Base-by-base conservation (phyloP, 1,140 invertebrate species). In the Drosophila orena region DNA sequence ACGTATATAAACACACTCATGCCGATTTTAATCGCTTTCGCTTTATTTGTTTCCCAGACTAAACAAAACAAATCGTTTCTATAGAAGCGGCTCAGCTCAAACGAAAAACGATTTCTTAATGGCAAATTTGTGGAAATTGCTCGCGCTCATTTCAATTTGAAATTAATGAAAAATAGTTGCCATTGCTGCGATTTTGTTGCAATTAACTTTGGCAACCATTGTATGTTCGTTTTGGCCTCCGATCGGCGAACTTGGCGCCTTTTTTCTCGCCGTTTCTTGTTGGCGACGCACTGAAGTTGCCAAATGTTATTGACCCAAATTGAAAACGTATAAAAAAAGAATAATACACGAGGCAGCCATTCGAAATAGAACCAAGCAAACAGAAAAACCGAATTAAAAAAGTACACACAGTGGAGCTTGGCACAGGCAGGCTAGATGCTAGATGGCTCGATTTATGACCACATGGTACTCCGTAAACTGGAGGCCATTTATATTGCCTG, bases 231-330 rank as follows among this genome's bases (percentile, higher is more conserved):
- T 57, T 56, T 60, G 71, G 53, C 46, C 65, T 76, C 78, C 61
- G 78, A 75, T 43, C 57, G 59, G 83, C 79, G 84, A 83, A 88
- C 84, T 88, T 86, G 81, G 81, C 81, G 81, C 81, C 81, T 84
- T 76, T 50, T 46, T 50, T 30, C 42, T 44, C 14, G 44, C 30
- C 44, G 44, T 65, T 57, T 54, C 60, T 64, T 10, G 74, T 43
- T 49, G 68, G 57, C 80, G 69, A 79, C 80, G 80, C 80, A 84
- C 60, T 83, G 71, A 69, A 81, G 64, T 84, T 88, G 84, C 84
- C 84, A 89, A 88, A 84, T 89, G 84, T 89, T 89, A 89, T 89
- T 89, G 84, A 89, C 84, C 84, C 80, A 89, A 64, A 72, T 72
- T 72, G 53, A 75, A 79, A 79, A 47, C 71, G 34, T 62, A 75